These are phyloP conservation scores for Epizoanthus stellaris DNA, from an alignment of 92 coral and sea anemone genomes.

Conservation along the genomic window DNA sequence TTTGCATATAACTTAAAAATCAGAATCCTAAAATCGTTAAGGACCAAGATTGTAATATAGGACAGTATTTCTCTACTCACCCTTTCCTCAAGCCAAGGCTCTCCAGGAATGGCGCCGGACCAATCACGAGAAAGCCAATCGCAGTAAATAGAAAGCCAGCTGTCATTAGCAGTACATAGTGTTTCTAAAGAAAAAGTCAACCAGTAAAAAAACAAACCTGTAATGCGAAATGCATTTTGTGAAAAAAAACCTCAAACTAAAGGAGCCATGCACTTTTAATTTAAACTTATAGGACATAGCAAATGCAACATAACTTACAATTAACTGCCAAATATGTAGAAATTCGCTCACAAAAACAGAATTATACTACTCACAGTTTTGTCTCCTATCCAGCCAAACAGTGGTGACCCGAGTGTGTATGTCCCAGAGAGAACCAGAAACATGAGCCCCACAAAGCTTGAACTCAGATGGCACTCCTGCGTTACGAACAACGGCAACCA, in stretches of 20 bases:
- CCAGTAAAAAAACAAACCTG: background rate
- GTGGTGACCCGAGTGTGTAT: background rate
- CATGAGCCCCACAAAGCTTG: slow-evolving; percentile 36
- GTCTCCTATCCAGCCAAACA: slow-evolving; percentile 34
- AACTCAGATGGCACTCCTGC: slow-evolving; percentile 15
- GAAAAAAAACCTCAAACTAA: background rate
- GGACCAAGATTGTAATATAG: too few relatives aligned
- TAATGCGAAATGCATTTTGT: background rate
- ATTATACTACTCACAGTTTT: slow-evolving; percentile 30
- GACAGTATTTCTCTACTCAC: background rate
- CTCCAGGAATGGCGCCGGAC: slow-evolving; percentile 36
- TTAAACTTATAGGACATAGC: too few relatives aligned
- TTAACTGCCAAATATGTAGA: background rate
- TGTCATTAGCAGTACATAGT: slow-evolving; percentile 18
- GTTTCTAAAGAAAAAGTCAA: slow-evolving; percentile 14
- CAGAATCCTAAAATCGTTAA: too few relatives aligned
- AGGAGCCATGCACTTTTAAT: background rate
- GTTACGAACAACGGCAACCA: background rate
- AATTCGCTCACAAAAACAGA: background rate
- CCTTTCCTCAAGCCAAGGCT: slow-evolving; percentile 6
- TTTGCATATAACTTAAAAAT: too few relatives aligned
- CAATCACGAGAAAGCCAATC: slow-evolving; percentile 28
- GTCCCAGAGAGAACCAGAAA: slow-evolving; percentile 17
- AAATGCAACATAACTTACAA: too few relatives aligned
- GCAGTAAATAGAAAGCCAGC: slow-evolving; percentile 15